Percentiles rank a stretch among this genome's conserved stretches.
Conservation (phyloP, 1,140 invertebrate genomes). For the Drosophila rufa region DNA sequence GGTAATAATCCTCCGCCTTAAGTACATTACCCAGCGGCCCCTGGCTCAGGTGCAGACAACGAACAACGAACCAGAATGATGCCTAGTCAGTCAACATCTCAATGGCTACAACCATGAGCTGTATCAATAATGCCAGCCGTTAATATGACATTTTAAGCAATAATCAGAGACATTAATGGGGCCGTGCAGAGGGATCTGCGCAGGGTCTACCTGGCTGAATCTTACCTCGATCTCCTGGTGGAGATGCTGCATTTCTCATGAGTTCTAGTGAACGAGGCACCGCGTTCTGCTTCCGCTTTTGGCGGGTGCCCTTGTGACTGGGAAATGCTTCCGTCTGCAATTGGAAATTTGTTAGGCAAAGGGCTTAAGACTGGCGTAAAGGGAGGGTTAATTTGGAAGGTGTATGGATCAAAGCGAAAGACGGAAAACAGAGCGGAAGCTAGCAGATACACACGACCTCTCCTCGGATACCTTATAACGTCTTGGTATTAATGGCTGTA, state of each 20-base stretch:
- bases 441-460: constrained; percentile 46
- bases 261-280: constrained; percentile 61
- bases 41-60: constrained; percentile 4
- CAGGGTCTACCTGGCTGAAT: constrained; percentile 10
- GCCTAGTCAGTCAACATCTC: constrained; percentile 3
- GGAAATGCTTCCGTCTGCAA: constrained; percentile 62
- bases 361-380: neutral
- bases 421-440: constrained; percentile 61
- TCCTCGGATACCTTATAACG: constrained; percentile 24
- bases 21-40: constrained; percentile 14
- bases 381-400: constrained; percentile 62
- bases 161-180: constrained; percentile 35
- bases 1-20: neutral
- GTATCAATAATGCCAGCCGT: constrained; percentile 67
- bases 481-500: constrained; percentile 63
- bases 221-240: constrained; percentile 19
- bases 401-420: constrained; percentile 46
- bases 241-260: constrained; percentile 68
- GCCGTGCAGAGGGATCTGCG: neutral
- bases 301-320: constrained; percentile 54
- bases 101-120: constrained; percentile 34
- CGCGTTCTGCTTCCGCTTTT: constrained; percentile 53
- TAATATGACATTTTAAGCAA: constrained; percentile 64
- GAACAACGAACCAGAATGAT: constrained; percentile 9
- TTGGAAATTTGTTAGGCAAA: constrained; percentile 60